These are phyloP conservation scores for Anthoscopus minutus DNA, from an alignment of 2,113 vertebrate species.

Conservation along the genomic window DNA sequence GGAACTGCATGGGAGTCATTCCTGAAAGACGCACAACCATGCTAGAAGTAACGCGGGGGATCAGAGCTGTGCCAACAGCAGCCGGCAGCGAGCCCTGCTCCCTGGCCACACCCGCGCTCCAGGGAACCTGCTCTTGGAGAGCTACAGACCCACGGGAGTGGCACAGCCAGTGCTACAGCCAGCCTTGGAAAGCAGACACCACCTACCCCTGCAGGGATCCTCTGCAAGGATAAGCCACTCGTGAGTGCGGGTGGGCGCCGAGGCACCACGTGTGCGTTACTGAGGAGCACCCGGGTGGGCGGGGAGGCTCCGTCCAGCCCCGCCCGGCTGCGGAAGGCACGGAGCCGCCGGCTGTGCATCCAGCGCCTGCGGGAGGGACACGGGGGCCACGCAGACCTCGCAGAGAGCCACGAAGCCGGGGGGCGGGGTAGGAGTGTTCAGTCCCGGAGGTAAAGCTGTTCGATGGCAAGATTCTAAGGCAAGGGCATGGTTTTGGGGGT, in stretches of 20 bases:
- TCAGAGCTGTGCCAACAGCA: neutral
- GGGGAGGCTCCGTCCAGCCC: neutral
- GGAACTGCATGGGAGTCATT: rapidly evolving
- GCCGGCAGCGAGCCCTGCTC: neutral
- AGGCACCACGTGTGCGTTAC: neutral
- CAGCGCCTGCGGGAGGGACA: rapidly evolving
- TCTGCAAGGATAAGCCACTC: neutral
- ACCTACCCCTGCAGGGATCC: neutral
- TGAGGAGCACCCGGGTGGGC: rapidly evolving
- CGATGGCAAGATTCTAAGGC: neutral
- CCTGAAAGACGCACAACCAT: neutral
- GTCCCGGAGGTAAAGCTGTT: neutral
- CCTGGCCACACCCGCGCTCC: rapidly evolving
- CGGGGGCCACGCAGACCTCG: rapidly evolving
- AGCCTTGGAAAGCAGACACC: neutral
- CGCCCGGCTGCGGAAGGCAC: neutral
- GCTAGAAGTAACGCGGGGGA: rapidly evolving
- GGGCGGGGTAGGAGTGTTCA: neutral
- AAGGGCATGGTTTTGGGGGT: rapidly evolving
- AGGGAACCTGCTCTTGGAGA: neutral
- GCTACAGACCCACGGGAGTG: neutral
- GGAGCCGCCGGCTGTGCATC: neutral
- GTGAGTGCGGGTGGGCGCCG: rapidly evolving
- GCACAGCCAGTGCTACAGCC: rapidly evolving
- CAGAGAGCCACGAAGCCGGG: neutral